These are phyloP conservation scores for Bombylius major DNA, from an alignment of 2,888 invertebrate genomes.

Conservation along the genomic window DNA sequence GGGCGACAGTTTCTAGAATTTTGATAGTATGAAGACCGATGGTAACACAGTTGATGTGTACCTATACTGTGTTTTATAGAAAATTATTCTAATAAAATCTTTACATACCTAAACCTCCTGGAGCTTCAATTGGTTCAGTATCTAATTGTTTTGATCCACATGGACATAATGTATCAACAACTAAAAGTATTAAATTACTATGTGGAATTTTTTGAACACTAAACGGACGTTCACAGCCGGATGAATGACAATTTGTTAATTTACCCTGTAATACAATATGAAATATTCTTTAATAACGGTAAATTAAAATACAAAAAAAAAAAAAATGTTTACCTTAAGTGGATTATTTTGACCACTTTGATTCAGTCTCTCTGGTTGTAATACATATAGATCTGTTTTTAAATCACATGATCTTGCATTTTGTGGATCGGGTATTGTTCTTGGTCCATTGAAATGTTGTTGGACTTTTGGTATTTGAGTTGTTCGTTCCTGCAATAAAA, in stretches of 20 bases:
- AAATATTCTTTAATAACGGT: background rate
- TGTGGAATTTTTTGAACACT: slow-evolving; percentile 85
- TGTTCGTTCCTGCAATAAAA: slow-evolving; percentile 25
- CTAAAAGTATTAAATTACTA: slow-evolving; percentile 77
- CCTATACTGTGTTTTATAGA: no score
- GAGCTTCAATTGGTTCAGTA: slow-evolving; percentile 60
- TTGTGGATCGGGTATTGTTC: slow-evolving; percentile 42
- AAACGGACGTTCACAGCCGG: slow-evolving; percentile 82
- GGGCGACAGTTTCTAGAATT: no score
- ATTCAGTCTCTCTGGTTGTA: slow-evolving; percentile 69
- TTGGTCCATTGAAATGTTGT: slow-evolving; percentile 27
- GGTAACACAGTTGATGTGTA: no score
- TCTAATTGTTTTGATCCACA: slow-evolving; percentile 78
- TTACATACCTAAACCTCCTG: slow-evolving; percentile 40
- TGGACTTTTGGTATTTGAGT: slow-evolving; percentile 32
- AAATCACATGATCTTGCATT: slow-evolving; percentile 72
- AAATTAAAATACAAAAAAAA: background rate
- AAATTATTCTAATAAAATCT: no score
- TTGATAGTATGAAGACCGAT: no score
- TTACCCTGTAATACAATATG: slow-evolving; percentile 44
- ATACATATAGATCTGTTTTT: slow-evolving; percentile 71
- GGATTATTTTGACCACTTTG: slow-evolving; percentile 69
- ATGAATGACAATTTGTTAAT: slow-evolving; percentile 74
- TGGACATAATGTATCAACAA: slow-evolving; percentile 78
- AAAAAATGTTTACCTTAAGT: slow-evolving; percentile 42